Conservation (phyloP, 1,140 invertebrate species). For the Brachionus sp. region DNA sequence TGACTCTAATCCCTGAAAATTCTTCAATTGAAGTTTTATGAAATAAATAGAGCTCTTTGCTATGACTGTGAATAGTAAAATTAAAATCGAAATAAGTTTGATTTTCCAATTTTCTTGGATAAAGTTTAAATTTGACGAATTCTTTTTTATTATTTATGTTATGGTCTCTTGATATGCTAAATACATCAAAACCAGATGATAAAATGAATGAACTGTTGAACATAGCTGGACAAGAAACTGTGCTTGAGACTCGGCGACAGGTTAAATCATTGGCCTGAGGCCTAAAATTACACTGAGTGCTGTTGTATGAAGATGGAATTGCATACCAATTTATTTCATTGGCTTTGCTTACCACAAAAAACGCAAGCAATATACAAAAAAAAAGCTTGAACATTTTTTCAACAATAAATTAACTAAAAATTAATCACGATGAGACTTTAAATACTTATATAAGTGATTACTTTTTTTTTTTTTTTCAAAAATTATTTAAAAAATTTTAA, state of each 20-base stretch:
- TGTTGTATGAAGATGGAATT: not conserved
- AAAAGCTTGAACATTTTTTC: constrained; percentile 8
- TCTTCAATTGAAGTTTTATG: not conserved
- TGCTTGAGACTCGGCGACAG: not conserved
- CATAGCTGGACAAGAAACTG: not conserved
- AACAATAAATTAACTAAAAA: not conserved
- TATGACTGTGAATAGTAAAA: not conserved
- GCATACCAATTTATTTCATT: constrained; percentile 11
- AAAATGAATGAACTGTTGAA: not conserved
- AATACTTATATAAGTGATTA: not conserved
- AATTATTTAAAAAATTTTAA: not conserved
- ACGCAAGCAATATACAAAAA: not conserved
- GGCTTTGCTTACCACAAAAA: not conserved
- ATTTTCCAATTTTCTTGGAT: constrained; percentile 4
- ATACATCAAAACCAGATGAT: not conserved
- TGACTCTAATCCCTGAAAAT: not conserved
- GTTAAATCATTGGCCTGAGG: not conserved
- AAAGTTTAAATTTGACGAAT: not conserved
- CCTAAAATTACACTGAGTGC: not conserved
- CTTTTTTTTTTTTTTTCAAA: not conserved
- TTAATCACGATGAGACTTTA: not conserved
- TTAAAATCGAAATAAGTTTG: not conserved
- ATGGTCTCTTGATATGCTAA: not conserved
- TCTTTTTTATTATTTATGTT: not conserved
- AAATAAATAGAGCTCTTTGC: not conserved